Percentiles rank a stretch among this genome's conserved stretches.
These are phyloP conservation scores for Aphrophora alni DNA, from an alignment of 2,888 invertebrate species.

Conservation along the genomic window DNA sequence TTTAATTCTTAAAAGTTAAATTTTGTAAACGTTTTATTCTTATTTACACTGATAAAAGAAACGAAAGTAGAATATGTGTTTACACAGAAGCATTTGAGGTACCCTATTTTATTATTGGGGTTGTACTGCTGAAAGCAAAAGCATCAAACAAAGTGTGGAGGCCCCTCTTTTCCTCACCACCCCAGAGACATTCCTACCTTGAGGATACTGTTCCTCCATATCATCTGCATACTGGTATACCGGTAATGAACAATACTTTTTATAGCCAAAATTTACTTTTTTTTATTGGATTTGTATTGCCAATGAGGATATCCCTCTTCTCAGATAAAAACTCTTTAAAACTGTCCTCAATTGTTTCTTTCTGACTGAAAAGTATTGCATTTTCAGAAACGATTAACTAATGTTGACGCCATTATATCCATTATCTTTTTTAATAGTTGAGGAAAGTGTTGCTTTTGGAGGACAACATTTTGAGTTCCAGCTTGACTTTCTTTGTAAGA, in stretches of 20 bases:
- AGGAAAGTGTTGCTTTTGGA: neutral
- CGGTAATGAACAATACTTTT: neutral
- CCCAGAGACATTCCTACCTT: neutral
- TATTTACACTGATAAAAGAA: too few species aligned
- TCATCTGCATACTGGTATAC: neutral
- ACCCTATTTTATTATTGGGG: too few species aligned
- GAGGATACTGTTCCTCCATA: neutral
- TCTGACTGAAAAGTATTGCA: neutral
- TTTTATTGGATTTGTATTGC: slow-evolving; percentile 6
- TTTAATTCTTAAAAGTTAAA: too few species aligned
- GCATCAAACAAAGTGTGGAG: too few species aligned
- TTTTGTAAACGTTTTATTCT: too few species aligned
- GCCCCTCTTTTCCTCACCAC: too few species aligned
- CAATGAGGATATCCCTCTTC: neutral
- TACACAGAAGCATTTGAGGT: too few species aligned
- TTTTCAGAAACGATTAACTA: neutral
- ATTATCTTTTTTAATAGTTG: neutral
- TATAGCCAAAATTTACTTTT: neutral
- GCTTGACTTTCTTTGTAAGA: slow-evolving; percentile 39
- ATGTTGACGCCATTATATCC: too few species aligned
- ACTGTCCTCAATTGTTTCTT: neutral
- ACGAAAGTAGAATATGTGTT: too few species aligned
- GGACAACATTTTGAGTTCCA: neutral
- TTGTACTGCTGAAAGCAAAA: too few species aligned
- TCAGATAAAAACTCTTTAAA: neutral